Conservation (phyloP, 1,140 invertebrate species). For the Rhopalosiphum maidis region DNA sequence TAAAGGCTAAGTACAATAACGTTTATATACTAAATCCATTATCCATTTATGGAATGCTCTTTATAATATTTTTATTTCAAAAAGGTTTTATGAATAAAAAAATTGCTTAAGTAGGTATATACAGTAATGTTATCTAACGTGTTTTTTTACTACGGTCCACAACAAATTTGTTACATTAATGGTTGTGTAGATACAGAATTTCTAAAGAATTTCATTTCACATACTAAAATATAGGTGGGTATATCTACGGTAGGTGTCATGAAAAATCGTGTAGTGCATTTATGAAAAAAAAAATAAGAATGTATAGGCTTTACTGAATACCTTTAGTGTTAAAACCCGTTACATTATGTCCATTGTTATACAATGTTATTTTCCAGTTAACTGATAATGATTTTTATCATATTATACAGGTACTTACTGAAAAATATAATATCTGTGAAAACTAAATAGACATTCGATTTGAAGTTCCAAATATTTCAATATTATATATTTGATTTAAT, state of each 20-base stretch:
- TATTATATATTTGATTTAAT: neutral
- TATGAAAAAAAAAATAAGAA: slow-evolving; percentile 28
- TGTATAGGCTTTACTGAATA: slow-evolving; percentile 44
- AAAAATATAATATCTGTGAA: neutral
- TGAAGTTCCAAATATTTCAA: neutral
- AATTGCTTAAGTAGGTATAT: neutral
- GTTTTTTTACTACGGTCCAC: neutral
- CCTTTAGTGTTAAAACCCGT: slow-evolving; percentile 48
- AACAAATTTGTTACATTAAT: slow-evolving; percentile 17
- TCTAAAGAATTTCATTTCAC: slow-evolving; percentile 34
- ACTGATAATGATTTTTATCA: slow-evolving; percentile 49
- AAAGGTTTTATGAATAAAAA: neutral
- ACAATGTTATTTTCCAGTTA: slow-evolving; percentile 38
- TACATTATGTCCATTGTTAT: slow-evolving; percentile 46
- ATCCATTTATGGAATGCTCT: neutral
- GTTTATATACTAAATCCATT: neutral
- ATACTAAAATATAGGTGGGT: slow-evolving; percentile 31
- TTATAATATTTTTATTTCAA: neutral
- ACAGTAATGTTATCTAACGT: neutral
- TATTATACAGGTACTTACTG: neutral
- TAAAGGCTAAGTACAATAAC: neutral
- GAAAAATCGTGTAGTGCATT: slow-evolving; percentile 31
- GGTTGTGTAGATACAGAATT: neutral
- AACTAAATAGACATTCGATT: neutral
- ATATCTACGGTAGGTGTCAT: slow-evolving; percentile 27